phyloP scores from a whole-genome alignment of 2,888 invertebrate species.

The Drosophila hamatofila region DNA sequence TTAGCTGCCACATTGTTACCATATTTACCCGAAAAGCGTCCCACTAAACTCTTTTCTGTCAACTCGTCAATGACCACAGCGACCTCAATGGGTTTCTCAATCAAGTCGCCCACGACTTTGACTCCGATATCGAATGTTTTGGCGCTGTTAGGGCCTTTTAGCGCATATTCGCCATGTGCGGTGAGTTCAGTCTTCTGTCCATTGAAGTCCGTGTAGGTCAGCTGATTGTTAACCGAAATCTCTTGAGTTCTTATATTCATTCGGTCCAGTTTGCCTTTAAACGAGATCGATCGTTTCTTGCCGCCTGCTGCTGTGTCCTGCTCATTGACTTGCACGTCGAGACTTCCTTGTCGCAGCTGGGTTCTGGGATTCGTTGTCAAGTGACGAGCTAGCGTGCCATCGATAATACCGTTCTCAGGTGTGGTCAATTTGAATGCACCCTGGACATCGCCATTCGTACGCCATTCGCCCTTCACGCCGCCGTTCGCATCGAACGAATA shows the following conservation, averaged over 20 bases:
- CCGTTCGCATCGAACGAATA: slow-evolving; percentile 82
- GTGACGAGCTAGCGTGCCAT: slow-evolving; percentile 82
- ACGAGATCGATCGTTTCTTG: slow-evolving; percentile 83
- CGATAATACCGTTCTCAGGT: slow-evolving; percentile 83
- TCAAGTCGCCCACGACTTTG: slow-evolving; percentile 77
- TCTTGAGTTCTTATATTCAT: slow-evolving; percentile 85
- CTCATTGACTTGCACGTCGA: slow-evolving; percentile 86
- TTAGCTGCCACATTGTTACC: slow-evolving; percentile 85
- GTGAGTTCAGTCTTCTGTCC: slow-evolving; percentile 85
- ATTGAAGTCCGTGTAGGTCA: slow-evolving; percentile 85
- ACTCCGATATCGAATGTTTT: slow-evolving; percentile 65
- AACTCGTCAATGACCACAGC: slow-evolving; percentile 77
- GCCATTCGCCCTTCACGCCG: slow-evolving; percentile 73
- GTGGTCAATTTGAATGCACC: slow-evolving; percentile 66
- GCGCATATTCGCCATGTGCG: slow-evolving; percentile 83
- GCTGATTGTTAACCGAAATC: slow-evolving; percentile 83
- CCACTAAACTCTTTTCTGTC: slow-evolving; percentile 79
- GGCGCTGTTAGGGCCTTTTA: slow-evolving; percentile 71
- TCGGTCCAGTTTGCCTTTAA: slow-evolving; percentile 84
- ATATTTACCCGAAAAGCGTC: slow-evolving; percentile 85
- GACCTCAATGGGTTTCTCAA: slow-evolving; percentile 81
- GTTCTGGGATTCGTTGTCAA: slow-evolving; percentile 84
- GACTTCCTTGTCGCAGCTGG: slow-evolving; percentile 85
- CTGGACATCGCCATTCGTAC: slow-evolving; percentile 76
- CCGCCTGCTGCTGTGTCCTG: slow-evolving; percentile 57